Percentiles rank a stretch among this genome's conserved stretches.
These are phyloP conservation scores for Atherinosoma microstoma DNA, from an alignment of 2,797 vertebrate species.

Conservation along the genomic window DNA sequence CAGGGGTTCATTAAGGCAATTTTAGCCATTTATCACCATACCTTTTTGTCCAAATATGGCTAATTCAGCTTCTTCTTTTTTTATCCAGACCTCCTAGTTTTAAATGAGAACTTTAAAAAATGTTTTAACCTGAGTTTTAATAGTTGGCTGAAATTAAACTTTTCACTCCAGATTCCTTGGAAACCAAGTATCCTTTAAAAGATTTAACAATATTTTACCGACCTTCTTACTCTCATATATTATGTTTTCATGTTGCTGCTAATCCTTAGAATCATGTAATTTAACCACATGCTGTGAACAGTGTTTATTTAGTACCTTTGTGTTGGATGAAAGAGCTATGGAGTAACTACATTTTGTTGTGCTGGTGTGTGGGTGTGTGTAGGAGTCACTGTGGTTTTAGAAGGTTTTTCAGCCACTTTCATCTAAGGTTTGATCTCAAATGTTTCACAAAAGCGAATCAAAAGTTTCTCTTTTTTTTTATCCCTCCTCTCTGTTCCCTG, in stretches of 20 bases:
- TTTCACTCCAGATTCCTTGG: too few species aligned
- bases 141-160: too few species aligned
- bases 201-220: too few species aligned
- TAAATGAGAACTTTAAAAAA: too few species aligned
- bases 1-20: background rate
- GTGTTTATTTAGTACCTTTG: background rate
- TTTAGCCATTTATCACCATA: too few species aligned
- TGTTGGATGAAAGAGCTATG: slow-evolving; percentile 25
- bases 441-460: slow-evolving; percentile 32
- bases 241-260: background rate
- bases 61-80: too few species aligned
- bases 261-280: background rate
- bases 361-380: slow-evolving; percentile 45
- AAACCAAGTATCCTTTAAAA: too few species aligned
- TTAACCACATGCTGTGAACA: background rate
- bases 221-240: background rate
- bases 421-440: slow-evolving; percentile 36
- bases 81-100: too few species aligned
- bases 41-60: too few species aligned
- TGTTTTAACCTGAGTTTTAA: too few species aligned
- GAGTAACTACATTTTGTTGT: slow-evolving; percentile 12
- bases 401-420: slow-evolving; percentile 36
- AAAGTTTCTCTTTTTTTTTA: slow-evolving; percentile 17
- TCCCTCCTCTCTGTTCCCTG: slow-evolving; percentile 1
- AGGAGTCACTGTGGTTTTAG: slow-evolving; percentile 36